phyloP scores from a whole-genome alignment of 2,113 vertebrate genomes.

The Xyrauchen texanus region DNA sequence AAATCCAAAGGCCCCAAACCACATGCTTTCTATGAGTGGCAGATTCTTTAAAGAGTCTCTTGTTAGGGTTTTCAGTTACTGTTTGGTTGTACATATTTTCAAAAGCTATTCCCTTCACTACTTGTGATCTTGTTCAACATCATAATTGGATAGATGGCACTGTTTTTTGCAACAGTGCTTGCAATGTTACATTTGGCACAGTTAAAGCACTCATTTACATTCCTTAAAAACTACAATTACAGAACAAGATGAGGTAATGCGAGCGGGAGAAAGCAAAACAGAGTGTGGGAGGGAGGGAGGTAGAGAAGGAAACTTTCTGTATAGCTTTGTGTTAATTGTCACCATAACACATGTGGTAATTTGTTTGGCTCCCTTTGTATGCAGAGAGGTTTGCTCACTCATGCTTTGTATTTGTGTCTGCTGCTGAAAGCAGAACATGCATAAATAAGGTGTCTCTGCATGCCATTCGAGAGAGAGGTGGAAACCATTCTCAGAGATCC shows the following conservation, averaged over 20 bases:
- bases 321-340: slow-evolving; percentile 52
- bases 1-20: too few relatives aligned
- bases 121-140: slow-evolving; percentile 25
- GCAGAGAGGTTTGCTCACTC: too few relatives aligned
- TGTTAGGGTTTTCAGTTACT: too few relatives aligned
- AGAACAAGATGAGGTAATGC: slow-evolving; percentile 49
- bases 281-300: slow-evolving; percentile 33
- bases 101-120: neutral
- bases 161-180: slow-evolving; percentile 47
- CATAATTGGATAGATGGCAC: slow-evolving; percentile 41
- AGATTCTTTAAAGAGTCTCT: too few relatives aligned
- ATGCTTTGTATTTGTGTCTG: too few relatives aligned
- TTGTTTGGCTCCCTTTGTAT: slow-evolving; percentile 45
- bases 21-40: too few relatives aligned
- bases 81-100: too few relatives aligned
- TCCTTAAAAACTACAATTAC: slow-evolving; percentile 56
- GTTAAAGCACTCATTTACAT: slow-evolving; percentile 53
- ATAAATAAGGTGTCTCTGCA: too few relatives aligned
- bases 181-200: slow-evolving; percentile 32
- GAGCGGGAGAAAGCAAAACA: slow-evolving; percentile 54
- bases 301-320: slow-evolving; percentile 41
- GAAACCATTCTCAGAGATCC: too few relatives aligned
- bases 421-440: too few relatives aligned
- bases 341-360: slow-evolving; percentile 42
- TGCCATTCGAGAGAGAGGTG: too few relatives aligned